Conservation (phyloP, 2,888 invertebrate species). For the Helleia helle region DNA sequence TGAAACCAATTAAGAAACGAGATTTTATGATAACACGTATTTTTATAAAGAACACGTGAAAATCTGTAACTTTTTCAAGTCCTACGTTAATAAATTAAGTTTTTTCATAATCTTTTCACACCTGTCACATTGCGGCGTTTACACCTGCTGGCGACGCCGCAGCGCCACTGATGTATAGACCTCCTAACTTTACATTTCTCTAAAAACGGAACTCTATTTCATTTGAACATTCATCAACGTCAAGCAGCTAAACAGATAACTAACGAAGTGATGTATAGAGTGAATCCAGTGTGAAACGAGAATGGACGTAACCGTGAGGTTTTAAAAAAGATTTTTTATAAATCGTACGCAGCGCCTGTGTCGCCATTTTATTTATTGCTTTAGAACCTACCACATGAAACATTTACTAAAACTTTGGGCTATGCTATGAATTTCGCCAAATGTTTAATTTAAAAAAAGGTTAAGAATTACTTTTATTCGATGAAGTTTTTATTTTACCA, state of each 20-base stretch:
- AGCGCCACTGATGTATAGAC: conserved; percentile 1
- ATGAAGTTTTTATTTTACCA: too few relatives aligned
- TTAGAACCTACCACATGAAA: too few relatives aligned
- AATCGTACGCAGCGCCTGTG: not conserved
- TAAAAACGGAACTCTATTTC: conserved; percentile 7
- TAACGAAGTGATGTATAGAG: conserved; percentile 12
- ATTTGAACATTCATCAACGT: conserved; percentile 13
- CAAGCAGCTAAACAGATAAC: conserved; percentile 13
- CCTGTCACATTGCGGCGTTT: not conserved
- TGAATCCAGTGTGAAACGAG: conserved; percentile 9
- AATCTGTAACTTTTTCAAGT: too few relatives aligned
- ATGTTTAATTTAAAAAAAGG: too few relatives aligned
- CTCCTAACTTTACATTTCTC: not conserved
- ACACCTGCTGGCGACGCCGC: conserved; percentile 4
- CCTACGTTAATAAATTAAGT: not conserved
- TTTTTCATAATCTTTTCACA: conserved; percentile 2
- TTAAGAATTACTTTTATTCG: too few relatives aligned
- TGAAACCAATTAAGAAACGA: too few relatives aligned
- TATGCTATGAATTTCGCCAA: too few relatives aligned
- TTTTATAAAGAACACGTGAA: too few relatives aligned
- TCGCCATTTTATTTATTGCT: too few relatives aligned
- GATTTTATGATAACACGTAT: too few relatives aligned
- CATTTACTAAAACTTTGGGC: too few relatives aligned
- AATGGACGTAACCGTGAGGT: not conserved
- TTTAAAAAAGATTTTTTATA: conserved; percentile 2